phyloP scores from a whole-genome alignment of 1,140 invertebrate genomes.

The Papilio polyxenes region DNA sequence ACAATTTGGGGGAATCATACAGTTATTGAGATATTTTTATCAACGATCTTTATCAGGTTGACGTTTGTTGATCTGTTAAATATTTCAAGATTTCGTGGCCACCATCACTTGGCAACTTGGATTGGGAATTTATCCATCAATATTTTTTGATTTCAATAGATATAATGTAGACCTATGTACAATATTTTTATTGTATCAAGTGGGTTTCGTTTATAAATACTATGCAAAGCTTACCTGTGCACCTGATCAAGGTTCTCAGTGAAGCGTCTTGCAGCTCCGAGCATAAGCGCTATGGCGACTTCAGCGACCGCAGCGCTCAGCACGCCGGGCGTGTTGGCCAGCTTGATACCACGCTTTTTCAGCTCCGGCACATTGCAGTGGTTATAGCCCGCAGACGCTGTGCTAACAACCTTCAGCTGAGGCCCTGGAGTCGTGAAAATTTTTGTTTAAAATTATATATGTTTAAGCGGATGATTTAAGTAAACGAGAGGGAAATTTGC shows the following conservation, averaged over 20 bases:
- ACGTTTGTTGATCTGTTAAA: neutral
- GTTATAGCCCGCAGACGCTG: constrained; percentile 93
- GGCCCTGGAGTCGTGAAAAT: constrained; percentile 79
- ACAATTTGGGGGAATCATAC: neutral
- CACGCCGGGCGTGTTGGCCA: constrained; percentile 92
- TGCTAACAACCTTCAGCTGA: constrained; percentile 91
- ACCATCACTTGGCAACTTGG: neutral
- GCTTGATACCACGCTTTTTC: constrained; percentile 85
- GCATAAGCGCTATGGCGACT: constrained; percentile 87
- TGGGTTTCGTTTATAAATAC: neutral
- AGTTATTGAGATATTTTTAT: neutral
- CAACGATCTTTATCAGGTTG: neutral
- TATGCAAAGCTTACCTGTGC: constrained; percentile 50
- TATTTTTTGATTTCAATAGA: neutral
- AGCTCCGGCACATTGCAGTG: constrained; percentile 87
- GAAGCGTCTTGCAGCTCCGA: constrained; percentile 87
- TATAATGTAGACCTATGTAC: neutral
- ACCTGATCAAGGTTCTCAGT: constrained; percentile 84
- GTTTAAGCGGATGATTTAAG: no score
- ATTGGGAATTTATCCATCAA: neutral
- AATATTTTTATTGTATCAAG: neutral
- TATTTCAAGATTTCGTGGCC: neutral
- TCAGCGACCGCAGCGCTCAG: constrained; percentile 92
- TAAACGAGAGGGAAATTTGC: no score
- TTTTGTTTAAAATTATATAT: neutral